Base-by-base conservation (phyloP, 2,888 invertebrate genomes). In the Cecidostiba fungosa region DNA sequence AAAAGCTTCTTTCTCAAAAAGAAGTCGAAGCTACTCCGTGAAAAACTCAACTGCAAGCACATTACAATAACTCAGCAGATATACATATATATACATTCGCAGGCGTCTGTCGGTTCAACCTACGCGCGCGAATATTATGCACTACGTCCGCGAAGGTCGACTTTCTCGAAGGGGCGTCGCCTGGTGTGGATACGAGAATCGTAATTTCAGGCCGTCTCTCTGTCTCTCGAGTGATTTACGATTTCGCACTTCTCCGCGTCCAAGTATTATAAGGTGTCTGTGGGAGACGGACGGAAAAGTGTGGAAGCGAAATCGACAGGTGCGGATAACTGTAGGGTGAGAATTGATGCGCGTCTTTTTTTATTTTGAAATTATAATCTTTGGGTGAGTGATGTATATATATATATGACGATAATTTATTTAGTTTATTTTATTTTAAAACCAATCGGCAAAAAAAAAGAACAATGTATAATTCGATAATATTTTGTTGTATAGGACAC, bases 121-220 rank as follows among this genome's bases (percentile, higher is more conserved):
- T 59, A 59, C 66, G 66, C 66, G 66, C 66, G 66, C 4, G 66
- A 62, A 62, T 23, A 62, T 62, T 62, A 62, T 62, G 23, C 12
- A 23, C 62, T 26, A 23, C 62, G n/a, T 19, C 1, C 66, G 66
- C 29, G 66, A 66, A 66, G 66, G 26, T 66, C 66, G 66, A n/a
- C 29, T 26, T 66, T 29, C 29, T 23, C 66, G 29, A 66, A 66
- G 66, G 66, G 66, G 66, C 66, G 66, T 66, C 66, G 10, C 62
- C 62, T 47, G n/a, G n/a, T n/a, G n/a, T n/a, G 50, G 4, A 6
- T 4, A 23, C 62, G 62, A 62, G 62, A 62, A 23, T 62, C 62
- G 62, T 62, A 62, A 62, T 62, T 62, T 62, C 62, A 12, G 62
- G 23, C 50, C 50, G 50, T 19, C 50, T 16, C 50, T 50, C 50